Evolutionary conservation across 2,888 invertebrate genomes (phyloP).

Genomic region (Amblyjoppa proteus): DNA sequence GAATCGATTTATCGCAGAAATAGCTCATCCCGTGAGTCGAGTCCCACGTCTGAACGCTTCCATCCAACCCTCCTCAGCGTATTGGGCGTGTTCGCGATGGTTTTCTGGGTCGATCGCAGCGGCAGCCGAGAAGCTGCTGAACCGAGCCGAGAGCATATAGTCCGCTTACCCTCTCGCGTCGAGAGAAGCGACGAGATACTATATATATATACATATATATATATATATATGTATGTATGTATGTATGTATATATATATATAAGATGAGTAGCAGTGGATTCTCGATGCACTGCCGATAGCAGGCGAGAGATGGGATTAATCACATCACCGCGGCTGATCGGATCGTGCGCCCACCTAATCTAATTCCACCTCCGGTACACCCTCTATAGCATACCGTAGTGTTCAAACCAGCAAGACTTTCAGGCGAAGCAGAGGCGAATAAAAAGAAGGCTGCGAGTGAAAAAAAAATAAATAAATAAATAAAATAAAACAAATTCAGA

Average conservation of each 20-base stretch:
- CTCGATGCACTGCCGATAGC: conserved; percentile 78
- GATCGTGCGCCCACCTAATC: conserved; percentile 81
- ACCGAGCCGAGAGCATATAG: conserved; percentile 44
- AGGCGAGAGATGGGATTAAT: conserved; percentile 81
- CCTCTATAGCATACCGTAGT: conserved; percentile 26
- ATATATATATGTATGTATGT: conserved; percentile 5
- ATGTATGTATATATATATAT: conserved; percentile 11
- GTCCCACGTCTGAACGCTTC: conserved; percentile 46
- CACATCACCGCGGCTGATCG: conserved; percentile 81
- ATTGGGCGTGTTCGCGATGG: conserved; percentile 67
- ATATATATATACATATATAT: not conserved
- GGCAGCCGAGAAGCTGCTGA: conserved; percentile 51
- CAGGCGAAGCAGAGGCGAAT: conserved; percentile 50
- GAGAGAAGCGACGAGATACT: conserved; percentile 38
- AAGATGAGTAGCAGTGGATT: conserved; percentile 65
- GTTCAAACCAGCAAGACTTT: conserved; percentile 51
- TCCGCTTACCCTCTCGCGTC: conserved; percentile 35
- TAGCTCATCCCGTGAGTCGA: conserved; percentile 43
- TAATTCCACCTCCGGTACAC: conserved; percentile 80
- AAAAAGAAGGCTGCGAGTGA: conserved; percentile 56
- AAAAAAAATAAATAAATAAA: conserved; percentile 15
- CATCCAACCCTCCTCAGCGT: conserved; percentile 54
- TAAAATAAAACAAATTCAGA: not conserved
- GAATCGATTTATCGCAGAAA: conserved; percentile 65
- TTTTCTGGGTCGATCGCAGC: conserved; percentile 68